Evolutionary conservation across 1,140 invertebrate species (phyloP), one percentile per base, ranked within the genome.

Genomic region (Lycorma delicatula): DNA sequence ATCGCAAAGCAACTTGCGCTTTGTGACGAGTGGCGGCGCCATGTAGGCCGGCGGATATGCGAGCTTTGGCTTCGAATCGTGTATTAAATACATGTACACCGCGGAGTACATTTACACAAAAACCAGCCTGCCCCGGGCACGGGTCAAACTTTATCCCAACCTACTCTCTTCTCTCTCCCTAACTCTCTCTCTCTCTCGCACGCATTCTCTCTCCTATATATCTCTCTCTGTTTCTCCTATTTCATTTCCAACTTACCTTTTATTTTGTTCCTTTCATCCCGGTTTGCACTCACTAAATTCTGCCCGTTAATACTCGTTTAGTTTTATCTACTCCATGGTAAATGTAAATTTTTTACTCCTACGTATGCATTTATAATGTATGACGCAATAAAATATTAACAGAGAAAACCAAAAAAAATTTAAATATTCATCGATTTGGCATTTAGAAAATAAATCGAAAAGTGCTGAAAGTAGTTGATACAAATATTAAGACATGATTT

Each of bases 1-100:
- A 75, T 74, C 63, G 57, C 60, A 66, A 62, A 63, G 61, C 67
- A 63, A 69, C 69, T 71, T 73, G 74, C 72, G 74, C 73, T 44
- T 44, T 44, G 41, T 44, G 41, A 44, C 41, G 18, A 44, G 41
- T 44, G 41, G 36, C 11, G 18, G 41, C 23, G 23, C 16, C 41
- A 44, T 44, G 41, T 44, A 20, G 41, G 41, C 41, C 41, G 41
- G 16, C 41, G 41, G 41, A 44, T 44, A 44, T 44, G 23, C 41
- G 41, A 22, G 41, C 41, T 44, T 44, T 44, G 18, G 41, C 41
- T 44, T 16, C 41, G 23, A 44, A 44, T 44, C 41, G 41, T 44
- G 41, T 44, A 44, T 44, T 22, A 22, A 44, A 44, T 44, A 44
- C 41, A 22, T 20, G 16, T 44, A 9, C 36, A 2, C 38, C 38